phyloP scores from a whole-genome alignment of 2,113 vertebrate genomes.

The Gallinago media region DNA sequence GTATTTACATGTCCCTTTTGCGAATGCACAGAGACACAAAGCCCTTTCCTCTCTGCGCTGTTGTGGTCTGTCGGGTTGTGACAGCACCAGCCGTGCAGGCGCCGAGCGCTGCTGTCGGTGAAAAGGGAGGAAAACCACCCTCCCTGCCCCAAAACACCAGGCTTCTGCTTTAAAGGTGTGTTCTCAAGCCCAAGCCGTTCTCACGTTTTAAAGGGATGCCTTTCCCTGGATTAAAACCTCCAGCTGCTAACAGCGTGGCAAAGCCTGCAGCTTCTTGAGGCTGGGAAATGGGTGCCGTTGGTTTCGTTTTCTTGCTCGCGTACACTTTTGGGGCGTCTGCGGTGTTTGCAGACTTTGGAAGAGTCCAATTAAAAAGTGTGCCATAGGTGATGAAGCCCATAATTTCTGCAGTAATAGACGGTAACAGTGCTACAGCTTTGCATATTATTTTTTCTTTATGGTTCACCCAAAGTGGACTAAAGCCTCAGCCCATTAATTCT shows the following conservation, averaged over 20 bases:
- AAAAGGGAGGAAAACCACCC: background rate
- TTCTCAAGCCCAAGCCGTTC: background rate
- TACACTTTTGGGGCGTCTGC: background rate
- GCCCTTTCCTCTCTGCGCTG: background rate
- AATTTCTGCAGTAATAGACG: background rate
- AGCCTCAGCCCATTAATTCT: background rate
- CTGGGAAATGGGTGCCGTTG: background rate
- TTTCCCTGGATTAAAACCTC: background rate
- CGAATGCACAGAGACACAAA: background rate
- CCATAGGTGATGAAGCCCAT: background rate
- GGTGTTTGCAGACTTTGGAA: background rate
- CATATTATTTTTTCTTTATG: background rate
- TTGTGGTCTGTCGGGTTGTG: constrained; percentile 24
- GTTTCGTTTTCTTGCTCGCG: background rate
- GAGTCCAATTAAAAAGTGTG: background rate
- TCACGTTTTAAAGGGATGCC: background rate
- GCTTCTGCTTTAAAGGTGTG: background rate
- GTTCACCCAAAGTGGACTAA: background rate
- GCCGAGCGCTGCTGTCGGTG: background rate
- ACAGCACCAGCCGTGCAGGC: background rate
- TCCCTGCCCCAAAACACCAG: background rate
- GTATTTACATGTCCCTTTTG: accelerated
- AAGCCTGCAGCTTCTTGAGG: background rate
- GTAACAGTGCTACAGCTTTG: background rate
- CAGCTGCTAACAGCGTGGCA: background rate